Evolutionary conservation across 2,888 invertebrate genomes (phyloP), one percentile per base, ranked within the genome.

Genomic region (Tipula unca): DNA sequence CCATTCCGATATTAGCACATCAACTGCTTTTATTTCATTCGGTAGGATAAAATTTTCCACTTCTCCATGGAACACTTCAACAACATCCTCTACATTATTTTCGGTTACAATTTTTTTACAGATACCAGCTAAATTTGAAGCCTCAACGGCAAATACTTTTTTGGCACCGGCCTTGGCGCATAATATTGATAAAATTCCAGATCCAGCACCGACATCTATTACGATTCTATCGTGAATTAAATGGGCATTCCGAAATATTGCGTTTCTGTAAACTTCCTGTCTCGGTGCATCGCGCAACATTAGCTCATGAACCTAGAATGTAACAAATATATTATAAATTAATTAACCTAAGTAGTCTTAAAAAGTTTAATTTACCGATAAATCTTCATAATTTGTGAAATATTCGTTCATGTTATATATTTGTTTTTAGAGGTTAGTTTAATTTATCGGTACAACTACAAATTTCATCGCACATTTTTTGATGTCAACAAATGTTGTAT

Each of bases 1-100:
- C 98, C 98, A 99, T 91, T 99, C 98, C 0, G 98, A 98, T 4
- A 99, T 94, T 87, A 99, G 96, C 10, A 97, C 93, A 90, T 98
- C 98, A 1, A 97, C 96, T 90, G 95, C 94, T 8, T 92, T 92
- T 85, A 93, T 89, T 87, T 90, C 91, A 1, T 87, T 88, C 0
- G 95, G 94, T 85, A 96, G 90, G 0, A 90, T 89, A 2, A 97
- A 92, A 89, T 97, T 95, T 92, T 98, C 97, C 6, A 97, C 93
- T 91, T 92, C 93, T 85, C 93, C 93, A 88, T 96, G 94, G 82
- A 29, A 29, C 29, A 97, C 95, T 92, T 95, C 93, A 87, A 96
- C 94, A 85, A 94, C 89, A 88, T 93, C 89, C 86, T 93, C 92
- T 86, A 94, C 92, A 25, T 93, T 92, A 90, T 97, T 97, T 89